These are phyloP conservation scores for Setophaga coronata DNA, from an alignment of 2,113 vertebrate genomes.

Conservation along the genomic window DNA sequence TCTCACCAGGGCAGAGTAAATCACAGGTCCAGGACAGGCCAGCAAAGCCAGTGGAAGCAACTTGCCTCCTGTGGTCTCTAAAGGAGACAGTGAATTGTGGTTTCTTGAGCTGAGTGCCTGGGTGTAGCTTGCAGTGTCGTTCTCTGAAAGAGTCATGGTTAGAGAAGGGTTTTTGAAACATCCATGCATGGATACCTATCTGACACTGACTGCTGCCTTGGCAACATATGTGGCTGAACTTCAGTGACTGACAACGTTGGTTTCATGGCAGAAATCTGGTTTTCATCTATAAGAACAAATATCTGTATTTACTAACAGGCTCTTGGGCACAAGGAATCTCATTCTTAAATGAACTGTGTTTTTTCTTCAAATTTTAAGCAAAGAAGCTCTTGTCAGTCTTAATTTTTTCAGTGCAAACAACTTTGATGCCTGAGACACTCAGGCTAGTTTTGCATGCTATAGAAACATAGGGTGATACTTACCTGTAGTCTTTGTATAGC, in stretches of 20 bases:
- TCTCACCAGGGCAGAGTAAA: neutral
- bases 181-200: accelerated
- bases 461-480: neutral
- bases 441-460: neutral
- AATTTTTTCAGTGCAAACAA: constrained; percentile 1
- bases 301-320: neutral
- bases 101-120: neutral
- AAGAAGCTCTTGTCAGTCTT: neutral
- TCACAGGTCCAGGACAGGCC: neutral
- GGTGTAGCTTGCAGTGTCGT: neutral
- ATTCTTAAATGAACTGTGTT: neutral
- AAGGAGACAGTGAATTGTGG: neutral
- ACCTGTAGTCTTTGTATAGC: neutral
- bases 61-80: neutral
- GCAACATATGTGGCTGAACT: neutral
- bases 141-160: neutral
- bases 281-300: neutral
- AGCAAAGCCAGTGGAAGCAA: neutral
- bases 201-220: accelerated
- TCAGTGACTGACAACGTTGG: neutral
- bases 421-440: neutral
- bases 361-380: constrained; percentile 16
- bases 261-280: neutral
- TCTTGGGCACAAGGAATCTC: neutral
- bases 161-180: neutral